Conservation (phyloP, 2,113 vertebrate species). For the Carettochelys insculpta region DNA sequence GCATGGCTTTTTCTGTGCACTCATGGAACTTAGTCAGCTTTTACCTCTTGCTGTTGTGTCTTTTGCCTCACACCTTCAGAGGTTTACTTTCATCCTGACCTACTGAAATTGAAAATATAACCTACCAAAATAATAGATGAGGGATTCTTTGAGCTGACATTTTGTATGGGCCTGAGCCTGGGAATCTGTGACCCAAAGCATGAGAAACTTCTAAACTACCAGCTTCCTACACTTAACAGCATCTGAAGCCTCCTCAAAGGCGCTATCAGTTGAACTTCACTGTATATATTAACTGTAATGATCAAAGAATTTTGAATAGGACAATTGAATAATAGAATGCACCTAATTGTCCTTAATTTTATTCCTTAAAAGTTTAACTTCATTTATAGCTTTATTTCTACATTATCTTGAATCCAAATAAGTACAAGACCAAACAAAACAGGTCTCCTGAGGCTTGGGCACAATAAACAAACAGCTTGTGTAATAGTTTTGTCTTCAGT, state of each 20-base stretch:
- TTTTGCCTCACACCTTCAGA: constrained; percentile 32
- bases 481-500: background rate
- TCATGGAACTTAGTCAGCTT: constrained; percentile 1
- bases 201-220: constrained; percentile 15
- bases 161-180: constrained; percentile 27
- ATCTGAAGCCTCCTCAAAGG: background rate
- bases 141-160: constrained; percentile 41
- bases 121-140: constrained; percentile 60
- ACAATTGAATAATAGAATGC: background rate
- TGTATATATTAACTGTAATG: constrained; percentile 1
- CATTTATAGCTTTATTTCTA: background rate
- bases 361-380: background rate
- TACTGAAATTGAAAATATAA: constrained; percentile 63
- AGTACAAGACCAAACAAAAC: background rate
- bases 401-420: background rate
- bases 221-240: background rate
- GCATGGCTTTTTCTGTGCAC: background rate
- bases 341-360: background rate
- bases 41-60: constrained; percentile 23
- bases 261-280: background rate
- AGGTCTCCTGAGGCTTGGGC: background rate
- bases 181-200: constrained; percentile 20
- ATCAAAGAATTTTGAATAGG: background rate
- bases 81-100: constrained; percentile 34
- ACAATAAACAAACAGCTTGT: background rate